Percentiles rank a stretch among this genome's conserved stretches.
Evolutionary conservation across 2,113 vertebrate species (phyloP).

Genomic region (Coreoperca whiteheadi): DNA sequence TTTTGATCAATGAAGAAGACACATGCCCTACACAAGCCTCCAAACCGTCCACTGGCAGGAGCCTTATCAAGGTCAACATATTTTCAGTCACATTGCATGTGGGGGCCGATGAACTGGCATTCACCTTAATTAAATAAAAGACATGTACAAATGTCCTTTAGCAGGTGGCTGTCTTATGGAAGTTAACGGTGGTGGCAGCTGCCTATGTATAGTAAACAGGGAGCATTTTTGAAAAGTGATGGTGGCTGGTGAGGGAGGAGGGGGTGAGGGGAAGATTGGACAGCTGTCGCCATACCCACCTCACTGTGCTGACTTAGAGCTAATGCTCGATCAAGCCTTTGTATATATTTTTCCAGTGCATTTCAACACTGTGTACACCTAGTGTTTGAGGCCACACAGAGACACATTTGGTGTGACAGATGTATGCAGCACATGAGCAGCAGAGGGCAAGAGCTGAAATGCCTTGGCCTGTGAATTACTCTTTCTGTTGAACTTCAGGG

Average conservation of each 20-base stretch:
- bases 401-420: constrained; percentile 77
- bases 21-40: constrained; percentile 39
- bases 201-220: constrained; percentile 83
- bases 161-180: constrained; percentile 84
- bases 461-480: constrained; percentile 46
- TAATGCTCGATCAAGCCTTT: constrained; percentile 76
- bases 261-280: constrained; percentile 57
- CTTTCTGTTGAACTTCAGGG: constrained; percentile 53
- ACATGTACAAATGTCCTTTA: constrained; percentile 86
- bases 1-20: constrained; percentile 49
- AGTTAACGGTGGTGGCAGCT: constrained; percentile 85
- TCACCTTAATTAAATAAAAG: constrained; percentile 88
- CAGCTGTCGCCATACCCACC: constrained; percentile 80
- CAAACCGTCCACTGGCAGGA: constrained; percentile 58
- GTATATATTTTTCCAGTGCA: constrained; percentile 77
- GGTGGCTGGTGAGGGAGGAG: constrained; percentile 60
- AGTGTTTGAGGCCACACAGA: constrained; percentile 66
- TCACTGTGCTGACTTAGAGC: constrained; percentile 80
- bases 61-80: constrained; percentile 82
- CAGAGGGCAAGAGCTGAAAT: constrained; percentile 63
- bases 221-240: constrained; percentile 81
- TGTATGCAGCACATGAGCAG: constrained; percentile 68
- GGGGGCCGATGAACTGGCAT: constrained; percentile 81
- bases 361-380: constrained; percentile 74
- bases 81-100: constrained; percentile 81